phyloP scores from a whole-genome alignment of 2,888 invertebrate genomes.

The Abscondita cerata region DNA sequence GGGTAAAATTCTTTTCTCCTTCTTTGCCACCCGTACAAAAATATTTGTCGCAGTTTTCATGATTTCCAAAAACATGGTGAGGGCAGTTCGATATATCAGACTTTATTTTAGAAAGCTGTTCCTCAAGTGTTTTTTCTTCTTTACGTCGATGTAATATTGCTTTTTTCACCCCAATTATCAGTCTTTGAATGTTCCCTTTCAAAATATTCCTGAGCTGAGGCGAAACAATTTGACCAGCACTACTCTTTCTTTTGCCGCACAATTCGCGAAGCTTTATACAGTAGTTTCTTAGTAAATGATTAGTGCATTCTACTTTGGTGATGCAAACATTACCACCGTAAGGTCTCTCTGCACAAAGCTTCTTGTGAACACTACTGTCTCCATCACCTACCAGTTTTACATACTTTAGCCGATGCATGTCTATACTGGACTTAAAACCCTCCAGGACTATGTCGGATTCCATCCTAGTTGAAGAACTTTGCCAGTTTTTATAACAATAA shows the following conservation, averaged over 20 bases:
- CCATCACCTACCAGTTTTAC: neutral
- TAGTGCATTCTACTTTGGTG: neutral
- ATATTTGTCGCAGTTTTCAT: no score
- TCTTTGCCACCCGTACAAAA: no score
- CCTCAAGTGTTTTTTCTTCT: no score
- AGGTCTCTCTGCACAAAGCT: neutral
- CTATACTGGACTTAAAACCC: neutral
- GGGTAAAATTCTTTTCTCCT: no score
- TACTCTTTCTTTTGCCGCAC: neutral
- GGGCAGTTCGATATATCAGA: no score
- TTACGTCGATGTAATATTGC: no score
- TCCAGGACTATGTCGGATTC: no score
- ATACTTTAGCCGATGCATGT: neutral
- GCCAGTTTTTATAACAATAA: neutral
- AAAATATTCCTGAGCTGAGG: neutral
- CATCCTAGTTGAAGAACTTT: neutral
- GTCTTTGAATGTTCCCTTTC: neutral
- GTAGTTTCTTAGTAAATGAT: neutral
- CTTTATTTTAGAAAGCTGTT: no score
- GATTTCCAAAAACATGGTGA: no score
- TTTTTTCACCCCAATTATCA: neutral
- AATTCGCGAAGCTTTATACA: neutral
- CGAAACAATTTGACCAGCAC: neutral
- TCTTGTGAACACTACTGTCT: neutral
- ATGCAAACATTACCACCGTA: neutral